phyloP scores from a whole-genome alignment of 2,113 vertebrate species.

The Semnopithecus entellus region DNA sequence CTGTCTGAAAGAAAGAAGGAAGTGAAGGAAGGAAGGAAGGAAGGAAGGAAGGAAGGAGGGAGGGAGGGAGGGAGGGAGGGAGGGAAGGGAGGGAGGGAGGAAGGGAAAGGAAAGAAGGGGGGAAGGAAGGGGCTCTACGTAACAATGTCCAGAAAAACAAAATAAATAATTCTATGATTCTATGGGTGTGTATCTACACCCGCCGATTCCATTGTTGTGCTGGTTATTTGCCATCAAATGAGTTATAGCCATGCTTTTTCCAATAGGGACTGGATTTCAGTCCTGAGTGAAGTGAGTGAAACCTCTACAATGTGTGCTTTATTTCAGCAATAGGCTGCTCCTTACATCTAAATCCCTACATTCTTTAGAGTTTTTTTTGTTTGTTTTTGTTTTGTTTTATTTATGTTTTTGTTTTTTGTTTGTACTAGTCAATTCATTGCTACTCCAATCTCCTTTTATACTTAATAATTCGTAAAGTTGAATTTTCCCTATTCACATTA shows the following conservation, averaged over 20 bases:
- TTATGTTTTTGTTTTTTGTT: background rate
- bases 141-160: background rate
- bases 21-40: rapidly evolving
- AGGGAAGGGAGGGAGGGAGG: too few species aligned
- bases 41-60: rapidly evolving
- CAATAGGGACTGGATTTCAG: too few species aligned
- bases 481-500: background rate
- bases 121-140: too few species aligned
- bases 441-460: background rate
- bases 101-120: too few species aligned
- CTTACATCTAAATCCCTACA: background rate
- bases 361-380: background rate
- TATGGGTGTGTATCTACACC: background rate
- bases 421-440: too few species aligned
- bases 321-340: background rate
- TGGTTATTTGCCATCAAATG: rapidly evolving
- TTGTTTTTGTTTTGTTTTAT: too few species aligned
- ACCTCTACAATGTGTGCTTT: background rate
- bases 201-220: too few species aligned
- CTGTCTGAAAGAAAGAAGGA: too few species aligned
- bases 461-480: background rate
- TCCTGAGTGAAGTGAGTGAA: rapidly evolving
- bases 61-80: too few species aligned
- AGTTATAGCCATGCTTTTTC: background rate
- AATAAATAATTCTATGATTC: background rate